These are phyloP conservation scores for Xenopus petersii DNA, from an alignment of 2,797 vertebrate species.

Conservation along the genomic window DNA sequence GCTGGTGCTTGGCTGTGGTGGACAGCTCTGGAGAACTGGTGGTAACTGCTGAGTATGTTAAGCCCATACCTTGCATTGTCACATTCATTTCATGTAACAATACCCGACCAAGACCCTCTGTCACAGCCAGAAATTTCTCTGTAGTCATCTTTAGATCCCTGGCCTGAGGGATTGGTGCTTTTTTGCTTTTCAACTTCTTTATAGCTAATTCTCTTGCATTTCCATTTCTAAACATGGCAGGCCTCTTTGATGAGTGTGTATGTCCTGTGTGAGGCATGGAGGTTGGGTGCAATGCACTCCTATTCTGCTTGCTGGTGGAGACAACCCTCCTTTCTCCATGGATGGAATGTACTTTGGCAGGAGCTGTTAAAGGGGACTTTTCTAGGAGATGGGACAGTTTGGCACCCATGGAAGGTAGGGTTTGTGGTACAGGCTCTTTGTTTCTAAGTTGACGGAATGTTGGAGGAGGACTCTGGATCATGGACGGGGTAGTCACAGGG, in stretches of 20 bases:
- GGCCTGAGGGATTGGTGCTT: not conserved
- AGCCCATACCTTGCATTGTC: not conserved
- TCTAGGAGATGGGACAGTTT: not conserved
- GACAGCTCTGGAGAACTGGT: not conserved
- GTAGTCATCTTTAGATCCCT: slow-evolving; percentile 6
- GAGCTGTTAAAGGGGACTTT: not conserved
- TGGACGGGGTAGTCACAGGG: not conserved
- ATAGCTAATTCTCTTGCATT: not conserved
- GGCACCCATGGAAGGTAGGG: not conserved
- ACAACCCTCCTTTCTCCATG: not conserved
- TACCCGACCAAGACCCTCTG: not conserved
- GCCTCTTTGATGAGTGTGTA: slow-evolving; percentile 2
- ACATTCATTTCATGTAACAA: not conserved
- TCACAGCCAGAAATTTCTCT: not conserved
- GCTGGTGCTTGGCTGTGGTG: not conserved
- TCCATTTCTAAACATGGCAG: slow-evolving; percentile 17
- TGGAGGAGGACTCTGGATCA: not conserved
- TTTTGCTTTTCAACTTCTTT: slow-evolving; percentile 9
- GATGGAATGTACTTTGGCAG: not conserved
- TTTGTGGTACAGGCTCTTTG: not conserved
- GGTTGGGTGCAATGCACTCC: not conserved
- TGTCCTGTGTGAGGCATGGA: not conserved
- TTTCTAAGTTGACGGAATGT: not conserved
- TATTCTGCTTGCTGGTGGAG: not conserved
- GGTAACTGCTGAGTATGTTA: not conserved